Evolutionary conservation across 2,113 vertebrate species (phyloP), one percentile per base, ranked within the genome.

Genomic region (Brachionichthys hirsutus): DNA sequence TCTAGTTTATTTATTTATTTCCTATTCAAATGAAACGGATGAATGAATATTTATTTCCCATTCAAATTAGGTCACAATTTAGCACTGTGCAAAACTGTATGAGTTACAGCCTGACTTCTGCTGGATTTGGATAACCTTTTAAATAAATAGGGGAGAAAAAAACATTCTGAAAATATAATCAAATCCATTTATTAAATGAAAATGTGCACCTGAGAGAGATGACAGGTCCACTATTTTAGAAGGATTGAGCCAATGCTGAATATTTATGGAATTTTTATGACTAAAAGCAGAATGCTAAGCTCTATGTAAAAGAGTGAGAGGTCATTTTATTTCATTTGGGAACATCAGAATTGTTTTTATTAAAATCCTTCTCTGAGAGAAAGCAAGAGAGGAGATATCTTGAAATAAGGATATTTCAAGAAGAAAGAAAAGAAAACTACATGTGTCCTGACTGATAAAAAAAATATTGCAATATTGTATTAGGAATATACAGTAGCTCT

Each of bases 271-370:
- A 3, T 38, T 38, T 10, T 38, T 38, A 7, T 38, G 24, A 30
- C 9, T 12, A 38, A 12, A 38, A 38, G 9, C 3, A 12, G 2
- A 44, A 41, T 47, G 45, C 24, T 18, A 47, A 54, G 15, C 53
- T 55, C 40, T 51, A 46, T 46, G 50, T 46, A 55, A 60, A 17
- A 40, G 18, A 18, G 15, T 0, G 10, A 9, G 12, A 11, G 35
- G 43, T 35, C 51, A 54, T 49, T 71, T 58, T 42, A 50, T 66
- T 70, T 51, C 34, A 42, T 15, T 22, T 19, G 4, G 54, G 53
- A 36, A 47, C 12, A 43, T 42, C 49, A 40, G 52, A 30, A 30
- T 30, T 43, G 34, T 38, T 49, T 10, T 47, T 5, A 57, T 18
- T 68, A 52, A 62, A 53, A 13, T 30, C 22, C 11, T 17, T 44